A percentile compares a stretch with the other conserved stretches of the same genome.
Conservation (phyloP, 2,113 vertebrate species). For the Xiphias gladius region DNA sequence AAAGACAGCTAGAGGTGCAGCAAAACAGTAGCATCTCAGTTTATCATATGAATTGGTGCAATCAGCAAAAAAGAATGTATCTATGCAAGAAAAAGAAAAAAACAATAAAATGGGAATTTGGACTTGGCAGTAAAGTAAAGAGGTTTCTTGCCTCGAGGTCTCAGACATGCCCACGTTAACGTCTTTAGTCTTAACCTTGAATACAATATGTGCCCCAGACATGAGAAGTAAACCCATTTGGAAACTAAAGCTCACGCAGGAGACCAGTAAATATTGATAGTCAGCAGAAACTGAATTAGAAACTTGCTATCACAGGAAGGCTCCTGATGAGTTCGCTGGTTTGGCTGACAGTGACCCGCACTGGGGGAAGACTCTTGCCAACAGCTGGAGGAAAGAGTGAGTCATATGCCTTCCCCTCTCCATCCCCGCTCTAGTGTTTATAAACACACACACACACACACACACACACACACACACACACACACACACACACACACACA, state of each 20-base stretch:
- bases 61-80: constrained; percentile 16
- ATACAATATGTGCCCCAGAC: constrained; percentile 34
- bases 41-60: constrained; percentile 15
- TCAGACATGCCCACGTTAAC: constrained; percentile 37
- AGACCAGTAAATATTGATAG: constrained; percentile 48
- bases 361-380: constrained; percentile 52
- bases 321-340: constrained; percentile 61
- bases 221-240: constrained; percentile 50
- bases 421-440: constrained; percentile 51
- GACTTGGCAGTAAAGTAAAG: constrained; percentile 16
- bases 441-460: constrained; percentile 56
- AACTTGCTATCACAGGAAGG: constrained; percentile 64
- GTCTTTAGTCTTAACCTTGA: constrained; percentile 38
- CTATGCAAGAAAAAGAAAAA: background rate
- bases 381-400: constrained; percentile 79
- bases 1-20: background rate
- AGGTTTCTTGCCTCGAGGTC: constrained; percentile 20
- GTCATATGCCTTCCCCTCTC: constrained; percentile 61
- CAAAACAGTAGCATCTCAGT: constrained; percentile 19
- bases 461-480: background rate
- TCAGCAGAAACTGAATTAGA: constrained; percentile 71
- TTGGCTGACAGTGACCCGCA: constrained; percentile 46
- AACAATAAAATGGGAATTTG: constrained; percentile 17
- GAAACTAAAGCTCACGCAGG: constrained; percentile 42
- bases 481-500: background rate